Base-by-base conservation (phyloP, 35 echinoderm and acorn worm species). In the Ophioderma brevispina region DNA sequence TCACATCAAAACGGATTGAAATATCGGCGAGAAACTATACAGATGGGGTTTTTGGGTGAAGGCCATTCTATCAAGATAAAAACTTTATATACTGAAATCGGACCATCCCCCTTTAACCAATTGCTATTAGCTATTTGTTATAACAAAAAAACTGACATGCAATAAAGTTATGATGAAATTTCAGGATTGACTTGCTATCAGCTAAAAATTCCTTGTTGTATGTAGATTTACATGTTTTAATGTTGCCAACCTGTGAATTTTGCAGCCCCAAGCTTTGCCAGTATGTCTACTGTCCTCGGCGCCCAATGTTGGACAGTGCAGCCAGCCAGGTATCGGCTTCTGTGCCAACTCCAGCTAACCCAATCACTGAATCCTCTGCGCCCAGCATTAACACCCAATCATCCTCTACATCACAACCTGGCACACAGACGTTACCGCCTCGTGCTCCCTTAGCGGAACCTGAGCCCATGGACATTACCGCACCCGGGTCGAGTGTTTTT, bases 201-300 rank as follows among this genome's bases (percentile, higher is more conserved):
- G 17, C 55, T 63, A n/a, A 63, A 18, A 63, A 63, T 15, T 63
- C 55, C 55, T 63, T 63, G 17, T 63, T 15, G 55, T 63, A 18
- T 15, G 55, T 63, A 63, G 28, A n/a, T n/a, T 18, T 0, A 75
- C n/a, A 6, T 15, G 64, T 70, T 30, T 75, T n/a, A n/a, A n/a
- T n/a, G n/a, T n/a, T n/a, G n/a, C n/a, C n/a, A n/a, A n/a, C n/a
- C n/a, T 80, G 25, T 52, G 8, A 25, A 33, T 8, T 37, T 89
- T 81, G 0, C 37, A 89, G 87, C 43, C 25, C 78, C 36, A 43
- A 89, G 87, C 63, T 63, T 89, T 63, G 87, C 87, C 0, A 89
- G 87, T 70, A 38, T 81, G 33, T 81, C 83, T 59, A 85, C 83
- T 4, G 83, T 85, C 35, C 52, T 64, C 17, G 59, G 1, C n/a